Conservation (phyloP, 2,113 vertebrate species). For the Nansenia antarctica region DNA sequence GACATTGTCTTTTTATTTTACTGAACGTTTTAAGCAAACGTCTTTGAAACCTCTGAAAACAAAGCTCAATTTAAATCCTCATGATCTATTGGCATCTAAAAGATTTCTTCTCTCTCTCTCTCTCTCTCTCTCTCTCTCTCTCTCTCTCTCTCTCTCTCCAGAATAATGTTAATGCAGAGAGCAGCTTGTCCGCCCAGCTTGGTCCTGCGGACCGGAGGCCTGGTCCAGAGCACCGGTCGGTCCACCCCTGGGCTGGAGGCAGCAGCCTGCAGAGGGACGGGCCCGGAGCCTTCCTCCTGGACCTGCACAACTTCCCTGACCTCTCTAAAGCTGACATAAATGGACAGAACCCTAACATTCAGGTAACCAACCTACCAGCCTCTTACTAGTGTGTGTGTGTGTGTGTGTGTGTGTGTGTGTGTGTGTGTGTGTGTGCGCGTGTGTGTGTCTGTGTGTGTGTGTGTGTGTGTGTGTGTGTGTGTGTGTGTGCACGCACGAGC, state of each 20-base stretch:
- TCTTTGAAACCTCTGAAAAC: neutral
- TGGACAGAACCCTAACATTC: slow-evolving; percentile 96
- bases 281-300: slow-evolving; percentile 87
- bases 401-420: neutral
- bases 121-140: neutral
- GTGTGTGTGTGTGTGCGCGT: slow-evolving; percentile 15
- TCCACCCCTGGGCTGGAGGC: slow-evolving; percentile 77
- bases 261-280: slow-evolving; percentile 85
- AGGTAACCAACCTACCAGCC: slow-evolving; percentile 74
- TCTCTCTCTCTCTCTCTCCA: slow-evolving; percentile 48
- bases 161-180: slow-evolving; percentile 78
- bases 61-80: neutral
- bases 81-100: neutral
- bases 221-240: slow-evolving; percentile 73
- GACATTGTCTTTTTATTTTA: too few species aligned
- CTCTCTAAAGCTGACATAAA: slow-evolving; percentile 96
- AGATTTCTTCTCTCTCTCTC: neutral
- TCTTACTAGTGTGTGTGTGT: neutral
- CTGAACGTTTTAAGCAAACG: too few species aligned
- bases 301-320: slow-evolving; percentile 95
- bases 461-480: neutral
- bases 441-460: neutral
- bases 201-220: slow-evolving; percentile 70
- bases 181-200: slow-evolving; percentile 70
- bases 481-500: slow-evolving; percentile 8